Evolutionary conservation across 2,888 invertebrate genomes (phyloP), one percentile per base, ranked within the genome.

Genomic region (Archips crataeganus): DNA sequence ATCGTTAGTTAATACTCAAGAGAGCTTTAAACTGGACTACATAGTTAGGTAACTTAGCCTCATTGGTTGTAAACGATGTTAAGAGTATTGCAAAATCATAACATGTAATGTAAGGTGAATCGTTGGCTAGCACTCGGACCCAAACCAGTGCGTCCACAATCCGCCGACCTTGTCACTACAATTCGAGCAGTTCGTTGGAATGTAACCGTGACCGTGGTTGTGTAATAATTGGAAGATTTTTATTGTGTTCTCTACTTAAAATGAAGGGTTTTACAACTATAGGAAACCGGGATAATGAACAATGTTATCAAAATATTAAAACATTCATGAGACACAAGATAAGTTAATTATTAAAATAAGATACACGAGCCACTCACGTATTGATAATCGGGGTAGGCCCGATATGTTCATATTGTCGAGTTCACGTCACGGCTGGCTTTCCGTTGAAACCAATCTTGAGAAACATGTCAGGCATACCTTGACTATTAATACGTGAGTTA

Each of bases 131-230:
- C 45, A 45, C 61, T 62, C 64, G 49, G 60, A 15, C 51, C 36
- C 65, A 67, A 66, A 66, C 64, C 74, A 42, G 69, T 70, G 74
- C 70, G 70, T 60, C 74, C 60, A 70, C 74, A 51, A 66, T 66
- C 75, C 74, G 75, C 51, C 83, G 87, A 81, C 90, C 90, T 90
- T 88, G 90, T 80, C 79, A 77, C 78, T 81, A 79, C 83, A 84
- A 82, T 82, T 83, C 84, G 84, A 85, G 81, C 79, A 81, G 76
- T 79, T 81, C 80, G 77, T 71, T 82, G 88, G 89, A 89, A 90
- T 90, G 89, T 86, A 84, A 80, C 81, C 84, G 81, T 82, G 89
- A 79, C 88, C 90, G 83, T 90, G 88, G 87, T 84, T 85, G 77
- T 81, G 75, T 67, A 71, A 74, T 75, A 59, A 61, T 65, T 74